Conservation (phyloP, 2,797 vertebrate species). For the Xerus rutilus region DNA sequence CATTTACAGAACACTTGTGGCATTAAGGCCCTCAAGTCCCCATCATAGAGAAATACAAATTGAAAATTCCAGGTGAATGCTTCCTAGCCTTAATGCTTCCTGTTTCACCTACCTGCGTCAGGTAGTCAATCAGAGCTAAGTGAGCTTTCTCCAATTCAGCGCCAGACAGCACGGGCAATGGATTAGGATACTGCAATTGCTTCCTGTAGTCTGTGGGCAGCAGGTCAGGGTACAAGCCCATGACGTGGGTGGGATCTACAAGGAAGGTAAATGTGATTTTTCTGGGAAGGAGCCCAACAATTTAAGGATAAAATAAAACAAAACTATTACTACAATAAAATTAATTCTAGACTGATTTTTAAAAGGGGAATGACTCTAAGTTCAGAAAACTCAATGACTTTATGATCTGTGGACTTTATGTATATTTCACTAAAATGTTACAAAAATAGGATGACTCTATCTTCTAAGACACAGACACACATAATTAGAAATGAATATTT, state of each 20-base stretch:
- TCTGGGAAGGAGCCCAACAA: background rate
- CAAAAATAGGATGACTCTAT: slow-evolving; percentile 4
- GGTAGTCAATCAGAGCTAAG: slow-evolving; percentile 99
- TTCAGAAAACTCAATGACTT: background rate
- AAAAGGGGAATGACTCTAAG: slow-evolving; percentile 1
- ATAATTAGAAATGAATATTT: slow-evolving; percentile 29
- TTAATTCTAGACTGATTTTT: slow-evolving; percentile 49
- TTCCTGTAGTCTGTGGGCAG: slow-evolving; percentile 98
- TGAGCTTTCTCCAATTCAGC: slow-evolving; percentile 98
- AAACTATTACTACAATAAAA: slow-evolving; percentile 75
- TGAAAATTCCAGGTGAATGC: background rate
- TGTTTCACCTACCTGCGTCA: slow-evolving; percentile 93
- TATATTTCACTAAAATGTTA: slow-evolving; percentile 38
- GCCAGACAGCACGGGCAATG: slow-evolving; percentile 94
- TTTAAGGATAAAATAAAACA: slow-evolving; percentile 58
- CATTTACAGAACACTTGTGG: background rate
- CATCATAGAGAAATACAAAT: background rate
- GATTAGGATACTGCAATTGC: slow-evolving; percentile 98
- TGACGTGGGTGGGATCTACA: slow-evolving; percentile 98
- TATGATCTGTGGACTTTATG: background rate
- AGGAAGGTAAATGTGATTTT: slow-evolving; percentile 42
- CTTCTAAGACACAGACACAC: background rate
- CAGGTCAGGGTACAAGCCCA: slow-evolving; percentile 98
- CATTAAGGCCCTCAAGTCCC: background rate
- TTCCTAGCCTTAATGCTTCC: too few relatives aligned